A percentile compares a stretch with the other conserved stretches of the same genome.
phyloP scores from a whole-genome alignment of 1,140 invertebrate species.

The Pogonognathellus flavescens region DNA sequence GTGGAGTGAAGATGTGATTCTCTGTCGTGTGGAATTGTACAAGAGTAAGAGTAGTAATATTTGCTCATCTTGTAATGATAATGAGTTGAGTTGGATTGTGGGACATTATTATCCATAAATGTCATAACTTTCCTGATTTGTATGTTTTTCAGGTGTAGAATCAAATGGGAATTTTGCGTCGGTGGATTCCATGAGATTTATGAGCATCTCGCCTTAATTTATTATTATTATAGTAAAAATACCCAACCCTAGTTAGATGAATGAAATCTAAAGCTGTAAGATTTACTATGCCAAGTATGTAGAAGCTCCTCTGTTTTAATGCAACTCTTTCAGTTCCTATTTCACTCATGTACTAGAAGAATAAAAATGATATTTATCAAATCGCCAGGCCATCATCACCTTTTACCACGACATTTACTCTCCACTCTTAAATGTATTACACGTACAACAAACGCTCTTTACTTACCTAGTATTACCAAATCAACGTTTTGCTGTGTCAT shows the following conservation, averaged over 20 bases:
- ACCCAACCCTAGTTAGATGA: no score
- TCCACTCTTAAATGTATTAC: not conserved
- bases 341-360: not conserved
- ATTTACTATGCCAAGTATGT: no score
- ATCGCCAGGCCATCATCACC: not conserved
- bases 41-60: not conserved
- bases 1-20: conserved; percentile 1
- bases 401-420: conserved; percentile 3
- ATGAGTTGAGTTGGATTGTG: not conserved
- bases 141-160: not conserved
- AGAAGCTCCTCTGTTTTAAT: no score
- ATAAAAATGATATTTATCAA: not conserved
- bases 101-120: not conserved
- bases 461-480: not conserved
- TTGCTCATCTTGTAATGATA: conserved; percentile 19
- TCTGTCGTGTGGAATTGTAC: not conserved
- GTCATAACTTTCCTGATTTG: not conserved
- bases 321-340: no score
- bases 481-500: conserved; percentile 27
- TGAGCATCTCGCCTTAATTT: not conserved
- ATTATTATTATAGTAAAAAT: no score
- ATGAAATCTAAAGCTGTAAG: no score
- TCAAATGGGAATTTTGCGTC: not conserved
- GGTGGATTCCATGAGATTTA: conserved; percentile 1
- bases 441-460: not conserved